Conservation (phyloP, 1,140 invertebrate species). For the Sitodiplosis mosellana region DNA sequence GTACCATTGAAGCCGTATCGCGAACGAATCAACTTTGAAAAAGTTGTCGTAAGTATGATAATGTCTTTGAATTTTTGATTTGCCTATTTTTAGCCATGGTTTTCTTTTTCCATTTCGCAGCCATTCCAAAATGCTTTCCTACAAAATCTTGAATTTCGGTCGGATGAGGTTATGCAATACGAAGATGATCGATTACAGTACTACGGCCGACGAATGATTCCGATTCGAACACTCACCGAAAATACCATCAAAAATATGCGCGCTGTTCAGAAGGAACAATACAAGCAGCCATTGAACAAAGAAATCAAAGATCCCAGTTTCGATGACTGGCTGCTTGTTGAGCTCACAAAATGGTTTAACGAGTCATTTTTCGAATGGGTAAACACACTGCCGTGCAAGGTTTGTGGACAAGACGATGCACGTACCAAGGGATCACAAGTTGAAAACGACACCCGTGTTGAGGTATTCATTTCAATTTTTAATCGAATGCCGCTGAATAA, state of each 20-base stretch:
- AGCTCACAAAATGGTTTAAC: conserved; percentile 82
- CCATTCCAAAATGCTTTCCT: conserved; percentile 29
- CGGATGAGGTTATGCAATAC: conserved; percentile 39
- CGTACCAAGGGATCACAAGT: conserved; percentile 19
- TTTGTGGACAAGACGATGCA: conserved; percentile 32
- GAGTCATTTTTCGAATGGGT: conserved; percentile 82
- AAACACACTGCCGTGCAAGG: conserved; percentile 51
- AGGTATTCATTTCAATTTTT: conserved; percentile 21
- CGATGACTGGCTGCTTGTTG: conserved; percentile 57
- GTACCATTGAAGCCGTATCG: not conserved
- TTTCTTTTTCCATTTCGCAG: conserved; percentile 9
- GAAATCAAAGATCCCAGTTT: conserved; percentile 33
- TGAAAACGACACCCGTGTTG: conserved; percentile 32
- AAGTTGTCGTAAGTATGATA: not conserved
- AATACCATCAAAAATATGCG: conserved; percentile 39
- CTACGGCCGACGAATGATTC: conserved; percentile 37
- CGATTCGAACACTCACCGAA: conserved; percentile 35
- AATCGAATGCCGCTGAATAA: not conserved
- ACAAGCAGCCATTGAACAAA: conserved; percentile 18
- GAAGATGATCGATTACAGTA: conserved; percentile 39
- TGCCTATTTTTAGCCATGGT: not conserved
- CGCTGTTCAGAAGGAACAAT: conserved; percentile 36
- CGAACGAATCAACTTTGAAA: not conserved
- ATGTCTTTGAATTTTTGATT: not conserved
- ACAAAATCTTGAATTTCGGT: conserved; percentile 29